These are phyloP conservation scores for Phaethornis superciliosus DNA, from an alignment of 2,113 vertebrate genomes.

Conservation along the genomic window DNA sequence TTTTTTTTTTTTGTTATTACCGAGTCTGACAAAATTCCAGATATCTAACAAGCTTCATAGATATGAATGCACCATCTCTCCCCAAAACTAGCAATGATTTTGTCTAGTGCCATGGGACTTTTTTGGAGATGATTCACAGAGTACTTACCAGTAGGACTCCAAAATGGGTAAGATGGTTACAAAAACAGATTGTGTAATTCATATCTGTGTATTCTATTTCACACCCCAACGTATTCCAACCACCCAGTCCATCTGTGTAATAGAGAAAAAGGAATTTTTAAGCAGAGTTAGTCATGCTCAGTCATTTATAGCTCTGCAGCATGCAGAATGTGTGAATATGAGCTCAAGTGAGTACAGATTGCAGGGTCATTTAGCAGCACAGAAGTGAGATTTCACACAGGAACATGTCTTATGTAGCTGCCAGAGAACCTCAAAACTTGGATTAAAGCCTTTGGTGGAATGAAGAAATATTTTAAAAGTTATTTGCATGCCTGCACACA, in stretches of 20 bases:
- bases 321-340: conserved; percentile 3
- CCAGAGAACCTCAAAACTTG: conserved; percentile 17
- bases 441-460: background rate
- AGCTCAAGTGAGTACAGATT: conserved; percentile 66
- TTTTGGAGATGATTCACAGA: conserved; percentile 39
- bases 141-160: conserved; percentile 88
- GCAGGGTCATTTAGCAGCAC: conserved; percentile 47
- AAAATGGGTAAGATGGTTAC: conserved; percentile 93
- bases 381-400: conserved; percentile 26
- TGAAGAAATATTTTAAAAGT: conserved; percentile 10
- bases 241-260: conserved; percentile 83
- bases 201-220: conserved; percentile 69
- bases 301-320: conserved; percentile 67
- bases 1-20: background rate
- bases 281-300: conserved; percentile 68
- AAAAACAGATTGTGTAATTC: conserved; percentile 86
- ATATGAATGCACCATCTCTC: background rate
- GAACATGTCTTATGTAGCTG: conserved; percentile 15
- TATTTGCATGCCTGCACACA: background rate
- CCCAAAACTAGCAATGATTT: background rate
- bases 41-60: background rate
- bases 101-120: background rate
- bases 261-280: conserved; percentile 68
- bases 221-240: conserved; percentile 87
- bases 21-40: background rate